A percentile compares a stretch with the other conserved stretches of the same genome.
Conservation (phyloP, 2,888 invertebrate species). For the Auanema sp. region DNA sequence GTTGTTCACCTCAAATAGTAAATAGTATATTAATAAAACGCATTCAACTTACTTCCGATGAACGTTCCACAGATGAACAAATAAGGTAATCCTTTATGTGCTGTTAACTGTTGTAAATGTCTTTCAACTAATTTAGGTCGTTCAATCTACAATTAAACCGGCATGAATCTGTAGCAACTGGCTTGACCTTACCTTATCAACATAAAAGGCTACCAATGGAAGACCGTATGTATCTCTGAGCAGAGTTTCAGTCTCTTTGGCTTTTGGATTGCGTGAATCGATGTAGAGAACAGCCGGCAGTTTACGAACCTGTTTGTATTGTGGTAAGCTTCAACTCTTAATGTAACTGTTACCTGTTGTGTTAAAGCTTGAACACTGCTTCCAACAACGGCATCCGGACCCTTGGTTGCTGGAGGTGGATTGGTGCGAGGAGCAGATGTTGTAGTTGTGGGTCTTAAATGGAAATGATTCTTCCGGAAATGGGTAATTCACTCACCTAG, state of each 20-base stretch:
- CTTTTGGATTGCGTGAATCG: constrained; percentile 45
- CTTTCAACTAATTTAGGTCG: constrained; percentile 51
- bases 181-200: constrained; percentile 51
- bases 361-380: constrained; percentile 57
- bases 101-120: constrained; percentile 59
- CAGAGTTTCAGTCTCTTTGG: constrained; percentile 43
- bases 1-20: constrained; percentile 48
- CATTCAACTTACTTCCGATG: constrained; percentile 53
- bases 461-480: constrained; percentile 1
- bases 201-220: constrained; percentile 61
- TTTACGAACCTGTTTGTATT: constrained; percentile 51
- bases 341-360: constrained; percentile 45
- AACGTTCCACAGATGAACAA: constrained; percentile 63
- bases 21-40: no score
- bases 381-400: constrained; percentile 19
- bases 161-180: not conserved
- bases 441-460: constrained; percentile 5
- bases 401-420: constrained; percentile 19
- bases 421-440: constrained; percentile 16
- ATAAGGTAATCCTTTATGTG: constrained; percentile 60
- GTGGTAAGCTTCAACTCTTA: not conserved
- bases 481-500: constrained; percentile 5
- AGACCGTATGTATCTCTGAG: constrained; percentile 59
- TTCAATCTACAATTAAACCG: constrained; percentile 40
- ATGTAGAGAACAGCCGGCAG: constrained; percentile 62